Evolutionary conservation across 2,113 vertebrate genomes (phyloP).

Genomic region (Erythrocercus mccallii): DNA sequence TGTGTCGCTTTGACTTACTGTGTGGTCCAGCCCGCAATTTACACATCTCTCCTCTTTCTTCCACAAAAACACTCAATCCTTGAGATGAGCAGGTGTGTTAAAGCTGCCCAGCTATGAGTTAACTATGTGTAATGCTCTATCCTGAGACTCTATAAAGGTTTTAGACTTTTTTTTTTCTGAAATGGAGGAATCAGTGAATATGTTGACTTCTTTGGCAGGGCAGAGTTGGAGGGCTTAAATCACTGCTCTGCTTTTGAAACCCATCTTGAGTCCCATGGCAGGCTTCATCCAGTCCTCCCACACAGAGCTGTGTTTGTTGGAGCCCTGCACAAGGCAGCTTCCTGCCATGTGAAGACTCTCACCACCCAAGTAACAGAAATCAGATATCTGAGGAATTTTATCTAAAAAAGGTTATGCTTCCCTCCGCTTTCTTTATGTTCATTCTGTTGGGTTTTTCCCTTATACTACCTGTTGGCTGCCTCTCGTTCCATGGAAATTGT

Average conservation of each 20-base stretch:
- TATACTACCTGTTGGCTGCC: not conserved
- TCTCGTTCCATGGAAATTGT: not conserved
- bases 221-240: not conserved
- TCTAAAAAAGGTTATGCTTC: not conserved
- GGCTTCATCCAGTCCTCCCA: not conserved
- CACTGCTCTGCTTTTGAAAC: not conserved
- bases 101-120: not conserved
- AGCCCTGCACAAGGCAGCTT: not conserved
- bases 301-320: rapidly evolving
- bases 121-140: not conserved
- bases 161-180: not conserved
- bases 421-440: not conserved
- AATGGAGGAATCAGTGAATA: not conserved
- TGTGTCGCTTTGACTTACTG: not conserved
- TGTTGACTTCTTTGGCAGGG: not conserved
- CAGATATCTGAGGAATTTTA: not conserved
- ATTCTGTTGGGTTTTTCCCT: not conserved
- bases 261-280: rapidly evolving
- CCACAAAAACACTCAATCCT: not conserved
- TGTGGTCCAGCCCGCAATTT: not conserved
- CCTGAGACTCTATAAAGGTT: not conserved
- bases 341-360: rapidly evolving
- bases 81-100: not conserved
- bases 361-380: not conserved
- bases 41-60: not conserved